phyloP scores from a whole-genome alignment of 1,140 invertebrate species.

The Centruroides vittatus region DNA sequence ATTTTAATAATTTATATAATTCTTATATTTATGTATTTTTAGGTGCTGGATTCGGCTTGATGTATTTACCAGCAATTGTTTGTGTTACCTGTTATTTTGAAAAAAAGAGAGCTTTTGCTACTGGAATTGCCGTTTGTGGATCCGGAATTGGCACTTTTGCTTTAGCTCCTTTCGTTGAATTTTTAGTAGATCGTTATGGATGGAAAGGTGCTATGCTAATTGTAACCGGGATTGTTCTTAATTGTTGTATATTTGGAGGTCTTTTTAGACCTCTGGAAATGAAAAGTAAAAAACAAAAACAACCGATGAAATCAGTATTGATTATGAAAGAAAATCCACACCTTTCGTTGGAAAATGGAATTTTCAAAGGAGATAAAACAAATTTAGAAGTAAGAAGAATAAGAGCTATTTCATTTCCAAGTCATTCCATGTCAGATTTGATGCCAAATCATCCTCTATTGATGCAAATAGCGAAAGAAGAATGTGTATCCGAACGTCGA shows the following conservation, averaged over 20 bases:
- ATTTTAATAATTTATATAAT: neutral
- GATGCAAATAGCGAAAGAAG: no score
- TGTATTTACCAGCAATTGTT: conserved; percentile 88
- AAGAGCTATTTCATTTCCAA: neutral
- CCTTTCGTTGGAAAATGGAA: neutral
- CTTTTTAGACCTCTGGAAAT: conserved; percentile 18
- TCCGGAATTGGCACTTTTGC: conserved; percentile 79
- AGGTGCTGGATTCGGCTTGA: conserved; percentile 90
- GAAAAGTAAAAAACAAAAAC: neutral
- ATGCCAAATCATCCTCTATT: no score
- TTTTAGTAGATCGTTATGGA: conserved; percentile 19
- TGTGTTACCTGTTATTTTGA: conserved; percentile 46
- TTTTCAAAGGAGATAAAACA: no score
- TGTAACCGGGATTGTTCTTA: conserved; percentile 24
- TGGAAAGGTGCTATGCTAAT: conserved; percentile 28
- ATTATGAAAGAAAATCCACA: neutral
- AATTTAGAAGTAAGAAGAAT: no score
- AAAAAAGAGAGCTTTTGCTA: conserved; percentile 38
- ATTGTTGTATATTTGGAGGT: conserved; percentile 26
- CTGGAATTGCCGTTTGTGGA: conserved; percentile 60
- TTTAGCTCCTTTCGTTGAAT: conserved; percentile 23
- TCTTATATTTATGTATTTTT: conserved; percentile 17
- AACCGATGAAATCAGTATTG: neutral
- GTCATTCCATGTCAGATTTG: neutral
- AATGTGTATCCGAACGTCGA: no score